phyloP scores from a whole-genome alignment of 2,888 invertebrate species.

The Oxyteleia sp. region DNA sequence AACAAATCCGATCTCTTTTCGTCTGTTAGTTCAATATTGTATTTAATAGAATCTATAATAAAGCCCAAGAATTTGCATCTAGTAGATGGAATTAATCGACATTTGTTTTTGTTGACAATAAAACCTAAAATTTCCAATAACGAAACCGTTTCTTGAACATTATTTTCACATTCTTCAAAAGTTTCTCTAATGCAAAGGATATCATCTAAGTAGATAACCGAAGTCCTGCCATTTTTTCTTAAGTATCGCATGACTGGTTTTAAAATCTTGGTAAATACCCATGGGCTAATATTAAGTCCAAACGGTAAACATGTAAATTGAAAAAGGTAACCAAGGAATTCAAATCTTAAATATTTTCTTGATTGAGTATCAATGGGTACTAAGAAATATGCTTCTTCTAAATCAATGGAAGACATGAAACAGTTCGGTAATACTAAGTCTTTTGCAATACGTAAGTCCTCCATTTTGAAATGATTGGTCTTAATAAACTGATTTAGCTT shows the following conservation, averaged over 20 bases:
- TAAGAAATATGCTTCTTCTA: too few relatives aligned
- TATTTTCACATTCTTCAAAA: slow-evolving; percentile 8
- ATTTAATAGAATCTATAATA: slow-evolving; percentile 8
- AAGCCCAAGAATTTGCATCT: slow-evolving; percentile 1
- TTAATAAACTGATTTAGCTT: too few relatives aligned
- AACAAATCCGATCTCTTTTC: slow-evolving; percentile 1
- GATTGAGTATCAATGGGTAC: neutral
- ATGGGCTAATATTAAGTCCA: neutral
- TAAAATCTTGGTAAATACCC: slow-evolving; percentile 1
- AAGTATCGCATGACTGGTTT: slow-evolving; percentile 1
- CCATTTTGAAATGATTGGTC: too few relatives aligned
- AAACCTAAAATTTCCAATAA: slow-evolving; percentile 2
- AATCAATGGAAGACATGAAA: too few relatives aligned
- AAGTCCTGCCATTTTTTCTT: neutral
- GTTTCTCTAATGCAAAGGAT: slow-evolving; percentile 5
- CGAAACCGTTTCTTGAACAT: neutral
- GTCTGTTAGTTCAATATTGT: slow-evolving; percentile 6
- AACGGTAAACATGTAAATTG: slow-evolving; percentile 12
- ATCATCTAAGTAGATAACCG: slow-evolving; percentile 13
- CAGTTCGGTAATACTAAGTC: too few relatives aligned
- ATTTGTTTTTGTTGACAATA: neutral
- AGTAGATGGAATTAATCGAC: neutral
- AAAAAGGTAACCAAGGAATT: neutral
- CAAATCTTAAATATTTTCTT: neutral
- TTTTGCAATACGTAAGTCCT: too few relatives aligned